A percentile compares a stretch with the other conserved stretches of the same genome.
phyloP scores from a whole-genome alignment of 1,140 invertebrate genomes.

The Pemphigus obesinymphae region DNA sequence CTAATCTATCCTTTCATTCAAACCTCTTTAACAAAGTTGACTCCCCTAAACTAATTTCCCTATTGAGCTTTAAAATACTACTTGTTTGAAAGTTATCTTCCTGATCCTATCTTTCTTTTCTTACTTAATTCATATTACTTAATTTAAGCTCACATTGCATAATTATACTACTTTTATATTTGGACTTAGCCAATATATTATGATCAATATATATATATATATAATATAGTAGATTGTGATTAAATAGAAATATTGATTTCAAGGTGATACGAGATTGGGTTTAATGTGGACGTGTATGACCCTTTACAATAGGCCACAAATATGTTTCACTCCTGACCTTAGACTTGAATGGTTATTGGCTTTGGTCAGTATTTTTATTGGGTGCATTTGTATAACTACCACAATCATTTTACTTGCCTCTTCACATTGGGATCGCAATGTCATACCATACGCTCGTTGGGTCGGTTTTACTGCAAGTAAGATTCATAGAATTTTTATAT shows the following conservation, averaged over 20 bases:
- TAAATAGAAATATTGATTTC: constrained; percentile 44
- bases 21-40: too few species aligned
- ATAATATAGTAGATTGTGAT: background rate
- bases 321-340: constrained; percentile 80
- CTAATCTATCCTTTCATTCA: too few species aligned
- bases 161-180: too few species aligned
- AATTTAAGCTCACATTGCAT: too few species aligned
- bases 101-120: too few species aligned
- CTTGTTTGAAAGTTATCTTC: too few species aligned
- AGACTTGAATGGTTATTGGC: constrained; percentile 88
- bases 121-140: background rate
- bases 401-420: constrained; percentile 81
- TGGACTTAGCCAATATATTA: background rate
- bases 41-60: too few species aligned
- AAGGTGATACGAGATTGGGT: constrained; percentile 80
- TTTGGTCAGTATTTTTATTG: constrained; percentile 84
- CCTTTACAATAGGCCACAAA: constrained; percentile 78
- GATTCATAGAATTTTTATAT: constrained; percentile 47
- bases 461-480: constrained; percentile 91
- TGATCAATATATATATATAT: background rate
- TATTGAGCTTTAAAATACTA: too few species aligned
- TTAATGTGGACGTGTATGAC: constrained; percentile 92
- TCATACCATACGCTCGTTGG: constrained; percentile 88
- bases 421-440: constrained; percentile 85
- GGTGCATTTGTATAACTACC: constrained; percentile 86